These are phyloP conservation scores for Turdus rufiventris DNA, from an alignment of 2,113 vertebrate genomes.

Conservation along the genomic window DNA sequence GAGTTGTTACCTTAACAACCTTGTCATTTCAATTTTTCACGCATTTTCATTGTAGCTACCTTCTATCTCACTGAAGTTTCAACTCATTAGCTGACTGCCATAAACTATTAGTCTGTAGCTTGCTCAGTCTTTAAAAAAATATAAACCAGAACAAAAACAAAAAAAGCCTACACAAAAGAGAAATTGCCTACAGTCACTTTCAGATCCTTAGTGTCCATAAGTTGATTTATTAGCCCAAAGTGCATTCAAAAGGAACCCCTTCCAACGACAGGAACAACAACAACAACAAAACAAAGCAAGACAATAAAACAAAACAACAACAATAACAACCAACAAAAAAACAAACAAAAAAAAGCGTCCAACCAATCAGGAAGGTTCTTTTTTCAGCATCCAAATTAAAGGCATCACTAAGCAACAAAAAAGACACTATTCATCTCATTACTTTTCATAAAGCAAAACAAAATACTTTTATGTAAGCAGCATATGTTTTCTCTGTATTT, in stretches of 20 bases:
- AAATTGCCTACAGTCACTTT: neutral
- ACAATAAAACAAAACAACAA: neutral
- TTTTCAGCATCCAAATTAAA: neutral
- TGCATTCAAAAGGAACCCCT: neutral
- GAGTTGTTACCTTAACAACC: constrained; percentile 54
- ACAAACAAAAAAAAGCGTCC: neutral
- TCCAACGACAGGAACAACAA: neutral
- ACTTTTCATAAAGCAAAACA: neutral
- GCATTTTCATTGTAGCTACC: constrained; percentile 14
- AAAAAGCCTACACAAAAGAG: neutral
- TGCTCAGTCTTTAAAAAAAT: neutral
- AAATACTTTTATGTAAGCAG: neutral
- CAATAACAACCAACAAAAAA: neutral
- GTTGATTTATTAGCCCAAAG: neutral
- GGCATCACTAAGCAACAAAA: neutral
- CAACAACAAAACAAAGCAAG: neutral
- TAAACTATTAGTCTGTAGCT: constrained; percentile 44
- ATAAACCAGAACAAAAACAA: neutral
- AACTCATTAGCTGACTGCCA: constrained; percentile 59
- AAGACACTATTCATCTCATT: neutral
- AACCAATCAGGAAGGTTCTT: neutral
- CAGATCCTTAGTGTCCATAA: neutral
- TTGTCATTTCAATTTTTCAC: constrained; percentile 64
- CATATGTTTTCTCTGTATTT: neutral
- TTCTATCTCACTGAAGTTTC: constrained; percentile 24